Evolutionary conservation across 2,797 vertebrate genomes (phyloP), one percentile per base, ranked within the genome.

Genomic region (Typhlichthys eigenmanni): DNA sequence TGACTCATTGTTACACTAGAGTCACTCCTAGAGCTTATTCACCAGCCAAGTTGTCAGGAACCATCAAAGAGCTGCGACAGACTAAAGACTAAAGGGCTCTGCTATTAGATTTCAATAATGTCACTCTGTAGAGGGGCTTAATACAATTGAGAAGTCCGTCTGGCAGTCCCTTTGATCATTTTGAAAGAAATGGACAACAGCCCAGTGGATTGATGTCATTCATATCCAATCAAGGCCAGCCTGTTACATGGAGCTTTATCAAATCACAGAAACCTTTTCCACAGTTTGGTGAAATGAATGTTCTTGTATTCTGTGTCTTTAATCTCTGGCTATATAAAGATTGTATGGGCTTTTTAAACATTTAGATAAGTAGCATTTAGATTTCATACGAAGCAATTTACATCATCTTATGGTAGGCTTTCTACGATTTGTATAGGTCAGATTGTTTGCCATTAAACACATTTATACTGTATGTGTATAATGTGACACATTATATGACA

Each of bases 161-260:
- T 54, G 38, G 48, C 66, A 58, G 56, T 64, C 46, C 59, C 64
- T 79, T 76, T 76, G 59, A 79, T 80, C 58, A 50, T 12, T 68
- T 74, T 68, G 9, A 69, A 55, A 50, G 51, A 65, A 61, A 61
- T 13, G 55, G 17, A 61, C 29, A 66, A n/a, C 2, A 34, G 61
- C 61, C 58, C 48, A 68, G 67, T 58, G 55, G 62, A 74, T 59
- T 68, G 45, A 76, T 80, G 75, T 71, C 62, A 75, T 71, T 71
- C 76, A 19, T 57, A 55, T 66, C 54, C 70, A 51, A 75, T 69
- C 17, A 51, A 66, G 66, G 77, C 56, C 67, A 66, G 71, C 32
- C 38, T 13, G 16, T 59, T 34, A 19, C 13, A 11, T 32, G 1
- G 13, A 54, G 34, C 56, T 55, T 46, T 60, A 24, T 46, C 16